Evolutionary conservation across 64 coral and sea anemone genomes (phyloP), one percentile per base, ranked within the genome.

Genomic region (Porites australiensis): DNA sequence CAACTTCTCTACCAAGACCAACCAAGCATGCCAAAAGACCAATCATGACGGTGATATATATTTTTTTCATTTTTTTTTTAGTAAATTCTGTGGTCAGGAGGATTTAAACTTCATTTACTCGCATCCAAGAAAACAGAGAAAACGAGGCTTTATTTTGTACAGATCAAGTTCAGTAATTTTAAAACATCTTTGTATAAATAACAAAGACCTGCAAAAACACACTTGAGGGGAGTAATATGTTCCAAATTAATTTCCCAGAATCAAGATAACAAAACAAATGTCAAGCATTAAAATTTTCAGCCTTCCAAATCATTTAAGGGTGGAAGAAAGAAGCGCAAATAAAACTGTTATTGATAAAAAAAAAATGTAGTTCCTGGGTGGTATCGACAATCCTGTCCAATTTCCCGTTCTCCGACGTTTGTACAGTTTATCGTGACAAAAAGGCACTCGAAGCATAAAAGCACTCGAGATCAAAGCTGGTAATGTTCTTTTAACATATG

Each of bases 401-500:
- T 84, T 84, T 84, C 81, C 64, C 63, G 46, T 49, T 84, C 45
- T 19, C 77, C 22, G 59, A 22, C 50, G 60, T 46, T 64, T 22
- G 20, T 82, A 45, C 58, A 46, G 79, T 82, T 63, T 62, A 82
- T 59, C 19, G 79, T 47, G 44, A 83, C 79, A 83, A 84, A 50
- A 66, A 50, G 45, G 63, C 81, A 50, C 81, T 84, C 43, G 46
- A 84, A 84, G 8, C 51, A 6, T 21, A 69, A 68, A 13, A 21
- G 15, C 62, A 8, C 62, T 84, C n/a, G 45, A 68, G 14, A 69
- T 82, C 47, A n/a, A 45, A 45, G 60, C 58, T 82, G 58, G 18
- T 15, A 13, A 37, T 37, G 12, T 44, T 60, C 81, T 66, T 19
- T 6, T 68, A 20, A 47, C 37, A 47, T 84, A 84, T 84, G 81